Conservation (phyloP, 2,888 invertebrate species). For the Notocelia uddmanniana region DNA sequence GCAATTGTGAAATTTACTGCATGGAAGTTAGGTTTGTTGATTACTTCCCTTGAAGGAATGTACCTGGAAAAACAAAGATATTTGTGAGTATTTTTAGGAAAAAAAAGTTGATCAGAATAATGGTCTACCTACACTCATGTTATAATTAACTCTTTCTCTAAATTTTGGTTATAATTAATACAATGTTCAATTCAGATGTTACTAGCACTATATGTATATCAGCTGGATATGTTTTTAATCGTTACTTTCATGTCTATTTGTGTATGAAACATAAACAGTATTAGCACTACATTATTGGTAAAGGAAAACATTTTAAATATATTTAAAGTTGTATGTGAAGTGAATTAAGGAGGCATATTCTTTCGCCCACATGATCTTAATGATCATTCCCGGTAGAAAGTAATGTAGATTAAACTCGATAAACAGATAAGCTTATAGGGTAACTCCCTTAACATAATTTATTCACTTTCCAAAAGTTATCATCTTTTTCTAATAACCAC, state of each 20-base stretch:
- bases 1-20: conserved; percentile 65
- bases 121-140: too few species aligned
- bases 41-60: conserved; percentile 50
- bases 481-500: conserved; percentile 37
- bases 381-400: background rate
- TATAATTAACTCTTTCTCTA: too few species aligned
- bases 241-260: too few species aligned
- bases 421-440: background rate
- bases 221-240: too few species aligned
- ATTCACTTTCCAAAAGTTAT: conserved; percentile 38
- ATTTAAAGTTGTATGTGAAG: background rate
- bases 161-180: too few species aligned
- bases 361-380: background rate
- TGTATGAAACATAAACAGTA: too few species aligned
- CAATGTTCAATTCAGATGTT: too few species aligned
- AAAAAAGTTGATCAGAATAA: too few species aligned
- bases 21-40: conserved; percentile 54
- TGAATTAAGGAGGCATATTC: background rate
- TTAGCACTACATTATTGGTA: too few species aligned
- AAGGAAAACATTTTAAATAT: too few species aligned
- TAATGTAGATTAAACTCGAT: background rate
- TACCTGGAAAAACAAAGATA: conserved; percentile 61
- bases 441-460: conserved; percentile 23
- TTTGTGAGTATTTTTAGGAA: conserved; percentile 2
- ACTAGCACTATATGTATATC: too few species aligned